Conservation (phyloP, 2,797 vertebrate species). For the Pseudochirops corinnae region DNA sequence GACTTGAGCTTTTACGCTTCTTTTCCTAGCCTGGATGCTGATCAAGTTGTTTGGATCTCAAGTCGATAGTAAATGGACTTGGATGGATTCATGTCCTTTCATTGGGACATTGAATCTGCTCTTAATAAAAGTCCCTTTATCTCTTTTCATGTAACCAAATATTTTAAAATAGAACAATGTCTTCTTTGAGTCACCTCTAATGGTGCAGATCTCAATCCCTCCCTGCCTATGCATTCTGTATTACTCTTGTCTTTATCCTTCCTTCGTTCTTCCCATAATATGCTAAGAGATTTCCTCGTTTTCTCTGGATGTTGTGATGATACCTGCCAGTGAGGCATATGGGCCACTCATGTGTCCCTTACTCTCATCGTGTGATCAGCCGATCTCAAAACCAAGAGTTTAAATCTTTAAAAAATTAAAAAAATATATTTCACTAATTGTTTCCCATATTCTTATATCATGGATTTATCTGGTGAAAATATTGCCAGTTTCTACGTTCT, state of each 20-base stretch:
- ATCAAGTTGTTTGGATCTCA: background rate
- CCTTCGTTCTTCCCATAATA: background rate
- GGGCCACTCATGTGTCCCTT: background rate
- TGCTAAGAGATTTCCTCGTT: background rate
- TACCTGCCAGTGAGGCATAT: background rate
- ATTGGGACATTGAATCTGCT: too few relatives aligned
- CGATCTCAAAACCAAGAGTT: background rate
- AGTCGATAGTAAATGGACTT: too few relatives aligned
- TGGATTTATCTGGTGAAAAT: background rate
- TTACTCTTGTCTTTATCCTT: background rate
- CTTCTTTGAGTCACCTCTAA: background rate
- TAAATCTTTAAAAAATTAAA: too few relatives aligned
- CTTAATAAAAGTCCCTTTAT: background rate
- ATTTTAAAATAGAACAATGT: too few relatives aligned
- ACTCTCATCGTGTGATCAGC: background rate
- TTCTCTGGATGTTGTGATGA: background rate
- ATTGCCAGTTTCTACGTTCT: background rate
- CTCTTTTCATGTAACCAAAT: background rate
- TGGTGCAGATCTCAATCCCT: background rate
- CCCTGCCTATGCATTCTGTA: background rate
- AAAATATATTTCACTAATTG: background rate
- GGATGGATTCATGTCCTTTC: too few relatives aligned
- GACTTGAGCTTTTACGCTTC: slow-evolving; percentile 35
- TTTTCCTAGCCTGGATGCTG: slow-evolving; percentile 58
- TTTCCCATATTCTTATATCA: background rate